Base-by-base conservation (phyloP, 2,113 vertebrate genomes). In the Pelodiscus sinensis region DNA sequence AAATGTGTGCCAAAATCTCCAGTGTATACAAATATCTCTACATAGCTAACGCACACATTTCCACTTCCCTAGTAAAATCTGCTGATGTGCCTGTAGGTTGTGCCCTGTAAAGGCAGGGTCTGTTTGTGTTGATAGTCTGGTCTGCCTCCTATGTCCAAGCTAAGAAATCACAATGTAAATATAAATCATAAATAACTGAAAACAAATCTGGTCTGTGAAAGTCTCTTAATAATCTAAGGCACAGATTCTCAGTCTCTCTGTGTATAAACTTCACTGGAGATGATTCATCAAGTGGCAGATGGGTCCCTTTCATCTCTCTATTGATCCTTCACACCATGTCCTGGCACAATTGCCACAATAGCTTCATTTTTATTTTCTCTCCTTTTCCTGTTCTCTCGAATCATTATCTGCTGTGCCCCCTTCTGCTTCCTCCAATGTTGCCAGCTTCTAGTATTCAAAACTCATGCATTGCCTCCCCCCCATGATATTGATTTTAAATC, bases 81-180 rank as follows among this genome's bases (percentile, higher is more conserved):
- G 71, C 71, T 9, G 88, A 8, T 65, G 3, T n/a, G 52, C 6
- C 50, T 68, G 24, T 18, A 21, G 0, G 0, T 6, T 56, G 88
- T 81, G 83, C 54, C 31, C 65, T 8, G 83, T 19, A 10, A n/a
- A 60, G 73, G 31, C 15, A 2, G 15, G 24, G 22, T 88, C 71
- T 93, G 84, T 95, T 94, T 96, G 88, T 60, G 52, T 93, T 92
- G 82, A 56, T 60, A 8, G 4, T 12, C 92, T 92, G 89, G 1
- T 58, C 94, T 87, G 87, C 25, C 78, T 60, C 56, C 87, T 88
- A 58, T 95, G 93, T 95, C 94, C 92, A 93, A 95, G 86, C 24
- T 78, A 1, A 0, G 29, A 81, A 81, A 55, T 4, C 44, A 2
- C 55, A n/a, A 0, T 77, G 38, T 77, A 77, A 77, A 77, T 25